These are phyloP conservation scores for Porites evermanni DNA, from an alignment of 92 coral and sea anemone species.

Conservation along the genomic window DNA sequence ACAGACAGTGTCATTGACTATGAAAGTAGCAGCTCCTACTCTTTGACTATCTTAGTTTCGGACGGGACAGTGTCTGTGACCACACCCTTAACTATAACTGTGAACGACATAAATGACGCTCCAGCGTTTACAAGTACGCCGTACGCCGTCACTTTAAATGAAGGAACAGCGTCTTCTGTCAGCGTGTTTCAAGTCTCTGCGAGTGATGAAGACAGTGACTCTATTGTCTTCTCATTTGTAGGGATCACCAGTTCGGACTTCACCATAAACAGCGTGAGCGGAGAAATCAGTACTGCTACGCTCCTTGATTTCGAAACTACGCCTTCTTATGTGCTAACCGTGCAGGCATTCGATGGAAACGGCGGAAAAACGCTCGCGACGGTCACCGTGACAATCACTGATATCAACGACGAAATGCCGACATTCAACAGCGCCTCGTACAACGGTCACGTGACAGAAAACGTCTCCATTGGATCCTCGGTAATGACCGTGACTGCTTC, in stretches of 20 bases:
- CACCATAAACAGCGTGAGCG: slow-evolving; percentile 59
- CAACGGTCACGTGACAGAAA: slow-evolving; percentile 76
- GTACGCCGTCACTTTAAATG: slow-evolving; percentile 51
- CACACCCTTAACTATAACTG: slow-evolving; percentile 55
- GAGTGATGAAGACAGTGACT: slow-evolving; percentile 63
- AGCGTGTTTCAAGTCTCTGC: slow-evolving; percentile 64
- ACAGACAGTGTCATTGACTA: slow-evolving; percentile 55
- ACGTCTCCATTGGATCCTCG: slow-evolving; percentile 61
- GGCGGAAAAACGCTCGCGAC: slow-evolving; percentile 60
- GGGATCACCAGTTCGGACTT: slow-evolving; percentile 72
- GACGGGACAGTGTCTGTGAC: slow-evolving; percentile 62
- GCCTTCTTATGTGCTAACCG: slow-evolving; percentile 52
- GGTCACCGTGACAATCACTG: slow-evolving; percentile 55
- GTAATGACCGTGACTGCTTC: slow-evolving; percentile 76
- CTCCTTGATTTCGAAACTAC: slow-evolving; percentile 59
- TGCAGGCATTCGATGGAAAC: slow-evolving; percentile 70
- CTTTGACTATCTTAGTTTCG: slow-evolving; percentile 60
- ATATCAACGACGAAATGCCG: slow-evolving; percentile 82
- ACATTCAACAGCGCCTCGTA: slow-evolving; percentile 69
- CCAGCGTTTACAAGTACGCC: slow-evolving; percentile 58
- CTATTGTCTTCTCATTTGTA: slow-evolving; percentile 46
- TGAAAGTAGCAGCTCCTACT: slow-evolving; percentile 66
- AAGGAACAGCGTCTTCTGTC: slow-evolving; percentile 46
- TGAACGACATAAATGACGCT: slow-evolving; percentile 56
- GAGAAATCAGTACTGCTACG: slow-evolving; percentile 47